phyloP scores from a whole-genome alignment of 2,797 vertebrate species.

The Diceros bicornis region DNA sequence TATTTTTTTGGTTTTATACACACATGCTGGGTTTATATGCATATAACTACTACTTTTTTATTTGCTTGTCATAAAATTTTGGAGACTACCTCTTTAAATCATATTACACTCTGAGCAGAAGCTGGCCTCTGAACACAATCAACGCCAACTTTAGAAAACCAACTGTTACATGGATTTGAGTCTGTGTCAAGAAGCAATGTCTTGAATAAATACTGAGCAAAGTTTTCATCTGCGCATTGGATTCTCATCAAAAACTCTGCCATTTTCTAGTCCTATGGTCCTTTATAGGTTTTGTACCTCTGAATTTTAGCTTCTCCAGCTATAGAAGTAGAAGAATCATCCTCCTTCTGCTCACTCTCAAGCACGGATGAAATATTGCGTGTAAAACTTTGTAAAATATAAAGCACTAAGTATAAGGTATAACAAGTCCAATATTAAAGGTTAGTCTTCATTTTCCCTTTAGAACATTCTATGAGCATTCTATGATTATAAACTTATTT shows the following conservation, averaged over 20 bases:
- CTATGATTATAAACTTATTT: neutral
- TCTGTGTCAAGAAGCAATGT: neutral
- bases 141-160: neutral
- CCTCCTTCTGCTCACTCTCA: neutral
- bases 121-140: neutral
- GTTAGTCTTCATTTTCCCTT: neutral
- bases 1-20: neutral
- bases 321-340: neutral
- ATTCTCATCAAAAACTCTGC: neutral
- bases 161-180: neutral
- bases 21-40: neutral
- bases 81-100: neutral
- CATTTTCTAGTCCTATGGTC: too few species aligned
- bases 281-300: neutral
- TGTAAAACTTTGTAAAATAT: neutral
- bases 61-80: neutral
- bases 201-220: neutral
- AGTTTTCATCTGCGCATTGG: neutral
- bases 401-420: too few species aligned
- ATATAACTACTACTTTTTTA: neutral
- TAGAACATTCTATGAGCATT: neutral
- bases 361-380: neutral
- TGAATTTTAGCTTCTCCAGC: neutral
- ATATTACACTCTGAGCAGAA: neutral
- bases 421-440: neutral